Conservation (phyloP, 1,140 invertebrate species). For the Palaemon carinicauda region DNA sequence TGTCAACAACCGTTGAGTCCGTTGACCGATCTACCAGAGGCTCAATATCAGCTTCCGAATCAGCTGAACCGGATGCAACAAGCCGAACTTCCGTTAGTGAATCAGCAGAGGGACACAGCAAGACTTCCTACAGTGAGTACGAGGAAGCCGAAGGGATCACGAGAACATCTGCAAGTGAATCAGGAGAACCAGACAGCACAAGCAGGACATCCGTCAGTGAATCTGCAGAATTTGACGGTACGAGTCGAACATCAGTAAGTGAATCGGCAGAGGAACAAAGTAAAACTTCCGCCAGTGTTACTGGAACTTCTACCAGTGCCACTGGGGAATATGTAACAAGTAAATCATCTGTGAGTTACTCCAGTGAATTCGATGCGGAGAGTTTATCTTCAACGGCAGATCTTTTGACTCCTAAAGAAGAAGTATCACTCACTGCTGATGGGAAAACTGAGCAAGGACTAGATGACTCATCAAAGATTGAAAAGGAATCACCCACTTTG, state of each 20-base stretch:
- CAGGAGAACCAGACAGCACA: background rate
- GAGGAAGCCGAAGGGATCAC: background rate
- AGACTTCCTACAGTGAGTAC: background rate
- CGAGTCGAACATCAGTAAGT: background rate
- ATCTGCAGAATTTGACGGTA: background rate
- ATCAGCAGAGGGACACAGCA: background rate
- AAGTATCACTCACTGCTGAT: background rate
- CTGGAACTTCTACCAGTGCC: background rate
- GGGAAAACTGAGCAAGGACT: background rate
- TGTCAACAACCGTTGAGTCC: background rate
- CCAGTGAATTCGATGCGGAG: conserved; percentile 15
- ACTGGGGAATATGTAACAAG: background rate
- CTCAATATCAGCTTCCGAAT: background rate
- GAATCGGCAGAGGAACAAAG: background rate
- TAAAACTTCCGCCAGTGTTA: background rate
- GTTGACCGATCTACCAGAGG: background rate
- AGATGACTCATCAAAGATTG: background rate
- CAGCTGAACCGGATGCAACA: background rate
- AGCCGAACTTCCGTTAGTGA: background rate
- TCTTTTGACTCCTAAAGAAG: conserved; percentile 14
- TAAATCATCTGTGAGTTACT: conserved; percentile 13
- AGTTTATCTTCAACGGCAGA: conserved; percentile 19
- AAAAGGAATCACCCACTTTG: background rate
- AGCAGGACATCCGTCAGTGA: conserved; percentile 9
- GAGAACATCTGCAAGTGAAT: conserved; percentile 1